phyloP scores from a whole-genome alignment of 2,888 invertebrate genomes.

The Dicranocentrus wangi region DNA sequence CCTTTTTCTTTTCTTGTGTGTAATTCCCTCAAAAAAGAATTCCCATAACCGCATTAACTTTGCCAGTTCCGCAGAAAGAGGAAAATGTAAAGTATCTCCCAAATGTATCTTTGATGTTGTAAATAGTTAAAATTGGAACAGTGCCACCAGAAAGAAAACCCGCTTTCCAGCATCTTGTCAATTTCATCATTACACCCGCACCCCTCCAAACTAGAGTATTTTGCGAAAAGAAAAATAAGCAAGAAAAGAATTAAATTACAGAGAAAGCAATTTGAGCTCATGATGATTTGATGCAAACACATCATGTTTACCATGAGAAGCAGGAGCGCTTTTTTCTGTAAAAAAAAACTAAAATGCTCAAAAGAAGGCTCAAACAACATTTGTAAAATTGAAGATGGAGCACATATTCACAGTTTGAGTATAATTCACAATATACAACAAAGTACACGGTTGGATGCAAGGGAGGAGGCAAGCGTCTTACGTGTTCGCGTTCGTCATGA shows the following conservation, averaged over 20 bases:
- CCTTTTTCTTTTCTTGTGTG: too few species aligned
- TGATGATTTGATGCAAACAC: constrained; percentile 34
- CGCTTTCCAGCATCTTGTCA: constrained; percentile 11
- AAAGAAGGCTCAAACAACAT: background rate
- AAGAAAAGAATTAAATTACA: constrained; percentile 39
- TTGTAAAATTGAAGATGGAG: background rate
- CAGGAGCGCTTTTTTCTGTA: background rate
- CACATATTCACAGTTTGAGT: background rate
- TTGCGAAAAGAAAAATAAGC: background rate
- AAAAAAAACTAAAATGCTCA: too few species aligned
- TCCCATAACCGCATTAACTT: too few species aligned
- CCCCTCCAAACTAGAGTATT: background rate
- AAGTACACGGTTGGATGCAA: background rate
- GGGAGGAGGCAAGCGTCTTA: background rate
- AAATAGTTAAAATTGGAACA: constrained; percentile 17
- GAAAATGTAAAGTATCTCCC: too few species aligned
- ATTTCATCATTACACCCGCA: constrained; percentile 13
- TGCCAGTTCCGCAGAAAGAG: too few species aligned
- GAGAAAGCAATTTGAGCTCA: constrained; percentile 33
- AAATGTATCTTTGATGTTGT: too few species aligned
- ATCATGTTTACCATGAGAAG: constrained; percentile 4
- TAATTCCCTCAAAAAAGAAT: too few species aligned
- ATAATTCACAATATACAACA: too few species aligned
- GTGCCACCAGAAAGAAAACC: constrained; percentile 23
- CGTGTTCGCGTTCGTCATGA: background rate